Conservation (phyloP, 1,140 invertebrate species). For the Tigriopus japonicus region DNA sequence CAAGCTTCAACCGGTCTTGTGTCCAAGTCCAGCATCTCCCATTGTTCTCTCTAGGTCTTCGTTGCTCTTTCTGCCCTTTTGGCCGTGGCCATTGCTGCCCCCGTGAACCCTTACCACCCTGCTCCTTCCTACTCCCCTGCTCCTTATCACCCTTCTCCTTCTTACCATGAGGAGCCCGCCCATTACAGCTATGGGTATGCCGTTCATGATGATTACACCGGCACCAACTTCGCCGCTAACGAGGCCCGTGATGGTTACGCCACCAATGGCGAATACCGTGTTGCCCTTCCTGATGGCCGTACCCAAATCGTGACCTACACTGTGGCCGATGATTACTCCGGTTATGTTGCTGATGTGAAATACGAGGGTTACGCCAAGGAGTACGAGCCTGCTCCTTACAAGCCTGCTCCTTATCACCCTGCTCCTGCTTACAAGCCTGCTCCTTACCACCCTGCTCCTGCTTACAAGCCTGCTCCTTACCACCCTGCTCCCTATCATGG, state of each 20-base stretch:
- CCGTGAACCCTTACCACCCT: background rate
- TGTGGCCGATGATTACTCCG: conserved; percentile 8
- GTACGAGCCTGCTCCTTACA: background rate
- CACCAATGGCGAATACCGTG: conserved; percentile 9
- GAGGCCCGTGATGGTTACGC: conserved; percentile 17
- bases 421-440: conserved; percentile 5
- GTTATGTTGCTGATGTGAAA: conserved; percentile 9
- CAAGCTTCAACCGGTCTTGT: no score
- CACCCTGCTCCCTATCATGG: no score
- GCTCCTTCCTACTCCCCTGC: conserved; percentile 4
- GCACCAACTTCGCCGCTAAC: conserved; percentile 7
- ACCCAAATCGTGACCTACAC: conserved; percentile 10
- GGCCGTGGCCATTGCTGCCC: background rate
- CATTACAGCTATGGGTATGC: conserved; percentile 13
- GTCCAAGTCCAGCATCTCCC: no score
- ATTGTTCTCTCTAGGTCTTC: background rate
- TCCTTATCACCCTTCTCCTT: background rate
- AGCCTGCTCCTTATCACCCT: background rate
- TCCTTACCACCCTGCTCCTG: background rate
- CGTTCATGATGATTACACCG: conserved; percentile 14
- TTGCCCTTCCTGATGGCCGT: conserved; percentile 8
- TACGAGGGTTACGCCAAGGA: background rate
- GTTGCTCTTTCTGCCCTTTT: background rate
- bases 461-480: background rate
- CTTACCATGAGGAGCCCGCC: conserved; percentile 14